A percentile compares a stretch with the other conserved stretches of the same genome.
These are phyloP conservation scores for Lordiphosa andalusiaca DNA, from an alignment of 2,888 invertebrate genomes.

Conservation along the genomic window DNA sequence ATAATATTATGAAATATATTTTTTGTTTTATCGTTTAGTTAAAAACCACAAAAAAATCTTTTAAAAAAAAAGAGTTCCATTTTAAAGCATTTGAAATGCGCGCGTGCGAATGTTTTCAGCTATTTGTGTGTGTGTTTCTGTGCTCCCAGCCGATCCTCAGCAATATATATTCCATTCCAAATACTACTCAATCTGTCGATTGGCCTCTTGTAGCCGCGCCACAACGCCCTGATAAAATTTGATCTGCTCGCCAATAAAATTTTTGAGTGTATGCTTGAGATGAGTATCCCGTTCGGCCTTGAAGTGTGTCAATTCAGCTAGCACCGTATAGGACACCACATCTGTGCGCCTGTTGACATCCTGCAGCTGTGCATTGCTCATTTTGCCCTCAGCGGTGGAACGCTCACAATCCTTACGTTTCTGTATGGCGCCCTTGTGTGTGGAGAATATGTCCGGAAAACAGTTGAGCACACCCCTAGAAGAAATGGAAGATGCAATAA, in stretches of 20 bases:
- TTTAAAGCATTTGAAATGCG: constrained; percentile 68
- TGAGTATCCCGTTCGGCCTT: constrained; percentile 92
- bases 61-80: constrained; percentile 32
- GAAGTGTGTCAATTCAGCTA: constrained; percentile 97
- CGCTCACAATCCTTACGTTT: constrained; percentile 94
- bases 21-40: constrained; percentile 25
- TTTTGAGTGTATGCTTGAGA: constrained; percentile 91
- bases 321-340: constrained; percentile 93
- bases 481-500: neutral
- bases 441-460: constrained; percentile 93
- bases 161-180: neutral
- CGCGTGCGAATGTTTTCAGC: constrained; percentile 68
- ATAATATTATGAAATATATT: constrained; percentile 48
- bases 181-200: constrained; percentile 80
- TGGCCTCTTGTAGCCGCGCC: constrained; percentile 85
- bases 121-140: constrained; percentile 34
- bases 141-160: constrained; percentile 47
- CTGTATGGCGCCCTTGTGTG: constrained; percentile 93
- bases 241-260: constrained; percentile 93
- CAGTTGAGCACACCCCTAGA: constrained; percentile 90
- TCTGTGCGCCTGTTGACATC: constrained; percentile 92
- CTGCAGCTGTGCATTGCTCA: constrained; percentile 89
- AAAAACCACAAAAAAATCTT: constrained; percentile 8
- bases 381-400: constrained; percentile 88
- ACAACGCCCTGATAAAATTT: constrained; percentile 94